A percentile compares a stretch with the other conserved stretches of the same genome.
phyloP scores from a whole-genome alignment of 2,113 vertebrate species.

The Poicephalus meyeri region DNA sequence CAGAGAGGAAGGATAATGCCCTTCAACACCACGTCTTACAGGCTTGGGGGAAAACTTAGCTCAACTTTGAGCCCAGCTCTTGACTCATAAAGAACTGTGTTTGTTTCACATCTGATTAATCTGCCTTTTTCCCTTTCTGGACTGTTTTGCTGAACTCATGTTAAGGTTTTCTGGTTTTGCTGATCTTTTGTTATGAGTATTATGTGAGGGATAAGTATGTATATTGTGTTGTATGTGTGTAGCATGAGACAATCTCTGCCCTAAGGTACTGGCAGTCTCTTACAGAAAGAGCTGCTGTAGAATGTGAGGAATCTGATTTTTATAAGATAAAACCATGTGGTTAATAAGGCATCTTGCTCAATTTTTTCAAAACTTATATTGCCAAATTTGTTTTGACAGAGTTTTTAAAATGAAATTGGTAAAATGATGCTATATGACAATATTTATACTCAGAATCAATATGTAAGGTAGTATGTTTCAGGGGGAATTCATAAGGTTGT shows the following conservation, averaged over 20 bases:
- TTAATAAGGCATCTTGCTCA: constrained; percentile 32
- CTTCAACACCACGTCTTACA: neutral
- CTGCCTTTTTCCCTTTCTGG: neutral
- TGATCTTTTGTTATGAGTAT: neutral
- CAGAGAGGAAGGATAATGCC: neutral
- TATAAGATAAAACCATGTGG: neutral
- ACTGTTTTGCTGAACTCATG: neutral
- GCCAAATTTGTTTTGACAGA: constrained; percentile 45
- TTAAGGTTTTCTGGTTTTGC: neutral
- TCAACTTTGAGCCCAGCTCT: neutral
- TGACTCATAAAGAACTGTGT: neutral
- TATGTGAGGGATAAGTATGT: neutral
- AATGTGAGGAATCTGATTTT: neutral
- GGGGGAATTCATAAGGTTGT: neutral
- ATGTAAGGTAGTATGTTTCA: neutral
- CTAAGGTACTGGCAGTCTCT: neutral
- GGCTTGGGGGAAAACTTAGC: neutral
- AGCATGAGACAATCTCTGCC: neutral
- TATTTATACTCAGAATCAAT: constrained; percentile 49
- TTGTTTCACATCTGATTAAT: neutral
- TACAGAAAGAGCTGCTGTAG: neutral
- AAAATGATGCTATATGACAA: neutral
- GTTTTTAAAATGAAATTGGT: constrained; percentile 37
- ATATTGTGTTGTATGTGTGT: neutral
- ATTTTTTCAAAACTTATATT: constrained; percentile 20